Evolutionary conservation across 2,888 invertebrate species (phyloP), one percentile per base, ranked within the genome.

Genomic region (Poecilus cupreus): DNA sequence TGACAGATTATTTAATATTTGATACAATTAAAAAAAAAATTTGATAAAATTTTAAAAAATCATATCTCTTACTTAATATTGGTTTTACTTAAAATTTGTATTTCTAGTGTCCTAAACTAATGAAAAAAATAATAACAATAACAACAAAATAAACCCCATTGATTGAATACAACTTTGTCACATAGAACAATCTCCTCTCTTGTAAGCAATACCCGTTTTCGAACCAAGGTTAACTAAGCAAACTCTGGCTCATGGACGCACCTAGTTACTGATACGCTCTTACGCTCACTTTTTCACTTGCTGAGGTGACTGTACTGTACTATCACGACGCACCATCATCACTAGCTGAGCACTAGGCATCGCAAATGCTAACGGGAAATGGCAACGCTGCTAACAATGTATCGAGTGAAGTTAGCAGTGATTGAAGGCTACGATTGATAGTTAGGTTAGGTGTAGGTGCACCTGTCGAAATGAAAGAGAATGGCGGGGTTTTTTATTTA

Each of bases 221-320:
- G 4, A 32, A n/a, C 54, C 54, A 54, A 54, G 54, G 54, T 22
- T 22, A 54, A 11, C 54, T 54, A 54, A 54, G 54, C 22, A 32
- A 32, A 0, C 32, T 32, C 32, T 5, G 8, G 32, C 4, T 8
- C 32, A 32, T 32, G 32, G 8, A 32, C 32, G 32, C 32, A 10
- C 22, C 18, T 54, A 54, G 54, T 22, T 54, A 54, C 18, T 32
- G 11, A 54, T 54, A 54, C 54, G 54, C 20, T 54, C 54, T 18
- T 54, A 54, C 54, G 54, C 20, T 54, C 54, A 54, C 54, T 54
- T 54, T 54, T 54, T 54, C 54, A 54, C 51, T 54, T 18, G 22
- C 11, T 0, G 54, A 54, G 54, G 54, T 54, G 54, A 54, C 20
- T 54, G 54, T 54, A 46, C 46, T 46, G 46, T 46, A 54, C 54